A percentile compares a stretch with the other conserved stretches of the same genome.
Evolutionary conservation across 2,797 vertebrate species (phyloP).

Genomic region (Leucoraja ocellata): DNA sequence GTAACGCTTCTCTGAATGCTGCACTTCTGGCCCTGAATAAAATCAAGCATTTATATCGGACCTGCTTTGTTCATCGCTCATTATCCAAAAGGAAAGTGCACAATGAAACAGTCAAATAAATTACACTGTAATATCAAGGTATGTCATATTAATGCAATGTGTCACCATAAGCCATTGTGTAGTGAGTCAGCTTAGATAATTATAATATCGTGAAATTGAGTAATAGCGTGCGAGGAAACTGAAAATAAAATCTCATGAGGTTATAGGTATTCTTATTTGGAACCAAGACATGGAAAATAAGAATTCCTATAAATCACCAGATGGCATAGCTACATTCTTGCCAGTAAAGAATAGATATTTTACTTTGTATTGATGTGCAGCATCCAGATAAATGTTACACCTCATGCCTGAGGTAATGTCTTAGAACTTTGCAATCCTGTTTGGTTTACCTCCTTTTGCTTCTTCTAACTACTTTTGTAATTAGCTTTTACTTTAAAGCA

Average conservation of each 20-base stretch:
- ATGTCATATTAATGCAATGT: background rate
- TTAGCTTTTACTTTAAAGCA: background rate
- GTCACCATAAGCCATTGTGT: background rate
- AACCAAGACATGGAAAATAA: background rate
- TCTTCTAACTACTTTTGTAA: background rate
- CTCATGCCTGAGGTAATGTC: background rate
- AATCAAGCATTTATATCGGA: background rate
- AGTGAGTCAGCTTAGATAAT: conserved; percentile 10
- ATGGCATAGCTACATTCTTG: background rate
- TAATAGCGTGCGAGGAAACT: background rate
- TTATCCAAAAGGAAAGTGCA: background rate
- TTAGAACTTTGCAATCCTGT: background rate
- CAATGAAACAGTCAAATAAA: background rate
- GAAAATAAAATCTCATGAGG: no score
- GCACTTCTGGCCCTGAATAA: background rate
- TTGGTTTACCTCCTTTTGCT: background rate
- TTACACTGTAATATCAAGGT: background rate
- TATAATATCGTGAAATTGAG: conserved; percentile 7
- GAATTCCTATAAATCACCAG: background rate
- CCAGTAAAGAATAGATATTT: background rate
- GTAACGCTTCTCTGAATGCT: background rate
- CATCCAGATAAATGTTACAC: background rate
- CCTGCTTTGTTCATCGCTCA: background rate
- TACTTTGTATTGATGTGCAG: background rate
- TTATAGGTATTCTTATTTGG: background rate